Percentiles rank a stretch among this genome's conserved stretches.
These are phyloP conservation scores for Triplophysa yarkandensis DNA, from an alignment of 2,797 vertebrate genomes.

Conservation along the genomic window DNA sequence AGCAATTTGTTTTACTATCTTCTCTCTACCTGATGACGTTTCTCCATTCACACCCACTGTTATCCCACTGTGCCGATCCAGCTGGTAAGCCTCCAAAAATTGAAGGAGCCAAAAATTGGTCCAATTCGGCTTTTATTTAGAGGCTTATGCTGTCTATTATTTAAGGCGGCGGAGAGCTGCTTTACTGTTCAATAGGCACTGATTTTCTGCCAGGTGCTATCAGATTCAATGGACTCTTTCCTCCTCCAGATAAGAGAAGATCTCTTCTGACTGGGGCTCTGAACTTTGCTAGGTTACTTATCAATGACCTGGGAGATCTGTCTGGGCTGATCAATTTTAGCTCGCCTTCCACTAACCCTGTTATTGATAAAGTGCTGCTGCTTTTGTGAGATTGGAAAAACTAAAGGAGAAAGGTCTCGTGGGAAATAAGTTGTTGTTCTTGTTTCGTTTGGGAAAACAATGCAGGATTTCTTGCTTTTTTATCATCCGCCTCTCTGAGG, in stretches of 20 bases:
- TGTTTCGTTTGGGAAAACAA: constrained; percentile 57
- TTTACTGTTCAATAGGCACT: constrained; percentile 75
- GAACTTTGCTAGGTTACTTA: constrained; percentile 81
- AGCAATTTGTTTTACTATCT: constrained; percentile 29
- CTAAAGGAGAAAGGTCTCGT: constrained; percentile 71
- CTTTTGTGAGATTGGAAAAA: constrained; percentile 80
- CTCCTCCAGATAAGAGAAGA: constrained; percentile 79
- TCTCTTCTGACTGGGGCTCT: constrained; percentile 86
- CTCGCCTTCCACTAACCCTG: constrained; percentile 74
- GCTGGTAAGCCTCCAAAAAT: constrained; percentile 48
- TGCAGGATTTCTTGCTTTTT: constrained; percentile 60
- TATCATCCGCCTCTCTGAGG: constrained; percentile 62
- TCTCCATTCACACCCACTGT: constrained; percentile 31
- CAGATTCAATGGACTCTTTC: constrained; percentile 80
- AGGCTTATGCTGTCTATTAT: constrained; percentile 73
- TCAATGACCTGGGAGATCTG: constrained; percentile 82
- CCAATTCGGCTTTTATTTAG: constrained; percentile 71
- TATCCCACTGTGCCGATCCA: constrained; percentile 47
- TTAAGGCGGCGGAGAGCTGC: constrained; percentile 64
- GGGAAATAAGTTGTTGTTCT: constrained; percentile 71
- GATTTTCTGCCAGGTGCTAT: constrained; percentile 91
- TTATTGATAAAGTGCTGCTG: constrained; percentile 84
- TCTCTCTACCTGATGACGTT: constrained; percentile 44
- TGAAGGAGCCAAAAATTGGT: constrained; percentile 62
- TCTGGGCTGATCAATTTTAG: constrained; percentile 88